Base-by-base conservation (phyloP, 2,113 vertebrate genomes). In the Thalassoma bifasciatum region DNA sequence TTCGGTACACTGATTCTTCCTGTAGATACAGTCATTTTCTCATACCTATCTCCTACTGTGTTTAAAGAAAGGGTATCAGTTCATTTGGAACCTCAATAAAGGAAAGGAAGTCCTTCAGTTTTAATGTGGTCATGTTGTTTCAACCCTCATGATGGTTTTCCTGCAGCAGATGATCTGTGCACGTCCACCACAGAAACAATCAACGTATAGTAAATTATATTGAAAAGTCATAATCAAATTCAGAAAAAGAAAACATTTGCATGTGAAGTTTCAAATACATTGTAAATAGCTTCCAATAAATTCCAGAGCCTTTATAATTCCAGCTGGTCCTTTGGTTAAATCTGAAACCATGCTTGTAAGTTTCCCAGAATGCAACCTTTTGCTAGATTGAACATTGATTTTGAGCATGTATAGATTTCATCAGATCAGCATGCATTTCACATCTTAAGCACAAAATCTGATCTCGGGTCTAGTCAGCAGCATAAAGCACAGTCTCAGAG, bases 401-500 rank as follows among this genome's bases (percentile, higher is more conserved):
- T 68, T 13, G 5, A 1, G 14, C 36, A 49, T 30, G 10, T 21
- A 24, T 44, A 26, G 16, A 59, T 49, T 64, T 66, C 26, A 54
- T 49, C 24, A 51, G 44, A 56, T 52, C 61, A 64, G 23, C 44
- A 75, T 17, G 68, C 42, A 22, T 72, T 76, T 74, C 56, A 36
- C 66, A 50, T 50, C 12, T 23, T 26, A 21, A 0, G 23, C 51
- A 36, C 54, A 78, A 66, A 57, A 81, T 72, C 53, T 54, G 56
- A 85, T 56, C 63, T 64, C 7, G 10, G 24, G 37, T 17, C 17
- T 10, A 12, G 37, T 75, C 42, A 58, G 78, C 66, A 64, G 71
- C 75, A 67, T 38, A 63, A 64, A 61, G 66, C 52, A 34, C 11
- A 38, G 58, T 49, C 54, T 76, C 38, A 30, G 75, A 77, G 81